Percentiles rank a stretch among this genome's conserved stretches.
These are phyloP conservation scores for Acromyrmex echinatior DNA, from an alignment of 1,140 invertebrate species.

Conservation along the genomic window DNA sequence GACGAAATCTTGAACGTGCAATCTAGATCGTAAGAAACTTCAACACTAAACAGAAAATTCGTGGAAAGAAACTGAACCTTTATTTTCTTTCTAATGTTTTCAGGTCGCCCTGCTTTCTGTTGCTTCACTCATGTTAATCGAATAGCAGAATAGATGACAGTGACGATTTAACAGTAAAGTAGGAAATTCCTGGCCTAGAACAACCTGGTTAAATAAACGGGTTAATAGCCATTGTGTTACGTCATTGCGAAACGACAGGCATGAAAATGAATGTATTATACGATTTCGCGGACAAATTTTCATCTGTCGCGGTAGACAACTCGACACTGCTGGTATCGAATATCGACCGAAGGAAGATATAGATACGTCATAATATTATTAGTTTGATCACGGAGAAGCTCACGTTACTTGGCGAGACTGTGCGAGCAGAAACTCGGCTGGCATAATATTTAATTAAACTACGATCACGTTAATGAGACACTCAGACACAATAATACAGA, in stretches of 20 bases:
- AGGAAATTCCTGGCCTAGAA: constrained; percentile 3
- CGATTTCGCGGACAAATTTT: background rate
- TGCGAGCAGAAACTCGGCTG: background rate
- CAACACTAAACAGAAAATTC: background rate
- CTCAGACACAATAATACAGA: background rate
- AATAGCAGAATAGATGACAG: background rate
- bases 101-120: background rate
- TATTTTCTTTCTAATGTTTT: background rate
- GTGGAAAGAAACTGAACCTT: background rate
- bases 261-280: background rate
- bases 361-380: background rate
- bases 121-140: background rate
- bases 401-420: background rate
- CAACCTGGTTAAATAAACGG: constrained; percentile 16
- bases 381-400: background rate
- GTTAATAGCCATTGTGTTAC: background rate
- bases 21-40: background rate
- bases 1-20: no score
- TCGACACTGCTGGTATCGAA: background rate
- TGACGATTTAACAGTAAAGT: constrained; percentile 22
- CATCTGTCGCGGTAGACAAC: background rate
- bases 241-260: background rate
- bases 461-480: constrained; percentile 3
- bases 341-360: constrained; percentile 27
- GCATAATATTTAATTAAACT: constrained; percentile 16